Conservation (phyloP, 2,797 vertebrate genomes). For the Mergus octosetaceus region DNA sequence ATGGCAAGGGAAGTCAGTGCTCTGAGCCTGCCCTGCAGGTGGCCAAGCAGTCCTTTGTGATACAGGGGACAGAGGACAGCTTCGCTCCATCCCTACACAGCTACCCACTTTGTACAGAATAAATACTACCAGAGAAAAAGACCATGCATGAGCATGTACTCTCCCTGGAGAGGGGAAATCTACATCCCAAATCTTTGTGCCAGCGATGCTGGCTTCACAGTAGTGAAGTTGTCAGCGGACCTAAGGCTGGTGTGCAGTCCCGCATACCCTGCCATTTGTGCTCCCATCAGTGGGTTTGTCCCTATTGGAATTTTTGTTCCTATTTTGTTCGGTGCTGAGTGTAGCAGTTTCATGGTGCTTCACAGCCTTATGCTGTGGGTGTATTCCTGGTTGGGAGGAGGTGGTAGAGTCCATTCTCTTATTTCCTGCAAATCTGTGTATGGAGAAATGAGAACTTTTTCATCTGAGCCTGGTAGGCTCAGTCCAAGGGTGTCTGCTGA, state of each 20-base stretch:
- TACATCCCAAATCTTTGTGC: neutral
- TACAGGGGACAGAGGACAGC: neutral
- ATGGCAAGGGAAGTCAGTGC: neutral
- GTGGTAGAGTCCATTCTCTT: neutral
- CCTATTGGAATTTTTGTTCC: neutral
- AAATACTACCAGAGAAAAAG: neutral
- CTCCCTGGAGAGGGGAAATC: neutral
- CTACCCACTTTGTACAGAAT: neutral
- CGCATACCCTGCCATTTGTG: accelerated
- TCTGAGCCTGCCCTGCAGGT: neutral
- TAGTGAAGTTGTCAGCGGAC: neutral
- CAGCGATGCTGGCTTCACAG: neutral
- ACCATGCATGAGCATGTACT: neutral
- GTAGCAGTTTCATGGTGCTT: neutral
- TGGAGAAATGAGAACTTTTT: neutral
- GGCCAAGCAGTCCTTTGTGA: neutral
- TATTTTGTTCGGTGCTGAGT: neutral
- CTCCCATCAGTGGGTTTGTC: neutral
- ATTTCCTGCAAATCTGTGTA: neutral
- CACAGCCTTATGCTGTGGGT: neutral
- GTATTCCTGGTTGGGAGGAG: neutral
- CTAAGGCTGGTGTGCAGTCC: neutral
- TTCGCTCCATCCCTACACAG: neutral
- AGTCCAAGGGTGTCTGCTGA: neutral
- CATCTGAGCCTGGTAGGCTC: neutral